Percentiles rank a stretch among this genome's conserved stretches.
Conservation (phyloP, 2,113 vertebrate species). For the Prionailurus bengalensis region DNA sequence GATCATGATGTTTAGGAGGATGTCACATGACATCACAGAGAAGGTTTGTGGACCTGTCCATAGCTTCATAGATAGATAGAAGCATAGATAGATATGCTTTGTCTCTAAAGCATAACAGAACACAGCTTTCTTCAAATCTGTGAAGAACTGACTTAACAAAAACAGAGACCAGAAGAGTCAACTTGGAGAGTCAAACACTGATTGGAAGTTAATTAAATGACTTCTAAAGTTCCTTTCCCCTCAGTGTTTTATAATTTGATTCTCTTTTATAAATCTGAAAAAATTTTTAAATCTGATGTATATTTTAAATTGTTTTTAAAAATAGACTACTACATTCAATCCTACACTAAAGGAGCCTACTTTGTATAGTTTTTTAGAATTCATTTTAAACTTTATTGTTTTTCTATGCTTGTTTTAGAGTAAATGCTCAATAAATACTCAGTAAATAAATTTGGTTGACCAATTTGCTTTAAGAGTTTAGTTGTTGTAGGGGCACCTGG, state of each 20-base stretch:
- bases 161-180: not conserved
- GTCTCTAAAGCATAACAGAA: not conserved
- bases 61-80: not conserved
- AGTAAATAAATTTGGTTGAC: not conserved
- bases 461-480: not conserved
- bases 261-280: not conserved
- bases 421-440: not conserved
- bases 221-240: not conserved
- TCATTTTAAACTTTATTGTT: not conserved
- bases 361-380: slow-evolving; percentile 9
- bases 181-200: not conserved
- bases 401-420: not conserved
- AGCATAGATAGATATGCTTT: not conserved
- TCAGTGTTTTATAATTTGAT: not conserved
- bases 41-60: not conserved
- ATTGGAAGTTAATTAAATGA: slow-evolving; percentile 18
- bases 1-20: not conserved
- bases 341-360: not conserved
- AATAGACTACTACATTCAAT: not conserved
- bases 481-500: not conserved
- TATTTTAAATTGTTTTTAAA: not conserved
- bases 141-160: not conserved
- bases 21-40: not conserved
- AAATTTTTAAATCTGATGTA: not conserved
- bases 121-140: not conserved